Conservation (phyloP, 1,140 invertebrate genomes). For the Temnothorax longispinosus region DNA sequence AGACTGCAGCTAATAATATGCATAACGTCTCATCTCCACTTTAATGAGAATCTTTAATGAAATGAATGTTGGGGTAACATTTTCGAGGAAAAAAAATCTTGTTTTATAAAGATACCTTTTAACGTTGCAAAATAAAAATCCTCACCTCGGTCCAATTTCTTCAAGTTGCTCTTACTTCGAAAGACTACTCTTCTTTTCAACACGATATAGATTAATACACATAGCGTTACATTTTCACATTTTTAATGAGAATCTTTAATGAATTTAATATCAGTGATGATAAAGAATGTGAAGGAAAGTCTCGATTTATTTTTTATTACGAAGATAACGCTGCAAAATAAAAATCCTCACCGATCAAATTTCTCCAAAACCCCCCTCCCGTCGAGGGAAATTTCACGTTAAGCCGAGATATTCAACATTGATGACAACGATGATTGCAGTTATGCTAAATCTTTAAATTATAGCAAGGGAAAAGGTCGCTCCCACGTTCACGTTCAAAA, state of each 20-base stretch:
- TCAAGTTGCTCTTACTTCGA: neutral
- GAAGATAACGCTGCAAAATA: neutral
- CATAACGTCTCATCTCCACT: neutral
- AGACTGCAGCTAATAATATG: neutral
- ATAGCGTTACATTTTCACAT: neutral
- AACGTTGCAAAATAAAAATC: neutral
- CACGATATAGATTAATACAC: neutral
- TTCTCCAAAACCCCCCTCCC: neutral
- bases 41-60: slow-evolving; percentile 3
- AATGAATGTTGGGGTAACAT: neutral
- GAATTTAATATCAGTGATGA: neutral
- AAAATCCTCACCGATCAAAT: neutral
- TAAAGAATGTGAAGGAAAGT: neutral
- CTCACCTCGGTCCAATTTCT: neutral
- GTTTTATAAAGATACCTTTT: neutral
- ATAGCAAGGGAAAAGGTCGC: neutral
- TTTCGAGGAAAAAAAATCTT: neutral
- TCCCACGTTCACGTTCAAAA: neutral
- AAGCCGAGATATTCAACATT: neutral
- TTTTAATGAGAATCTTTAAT: slow-evolving; percentile 1
- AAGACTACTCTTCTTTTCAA: neutral
- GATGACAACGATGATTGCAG: neutral
- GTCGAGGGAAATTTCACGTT: neutral
- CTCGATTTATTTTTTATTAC: neutral
- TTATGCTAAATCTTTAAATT: neutral